Conservation (phyloP, 2,797 vertebrate species). For the Anniella stebbinsi region DNA sequence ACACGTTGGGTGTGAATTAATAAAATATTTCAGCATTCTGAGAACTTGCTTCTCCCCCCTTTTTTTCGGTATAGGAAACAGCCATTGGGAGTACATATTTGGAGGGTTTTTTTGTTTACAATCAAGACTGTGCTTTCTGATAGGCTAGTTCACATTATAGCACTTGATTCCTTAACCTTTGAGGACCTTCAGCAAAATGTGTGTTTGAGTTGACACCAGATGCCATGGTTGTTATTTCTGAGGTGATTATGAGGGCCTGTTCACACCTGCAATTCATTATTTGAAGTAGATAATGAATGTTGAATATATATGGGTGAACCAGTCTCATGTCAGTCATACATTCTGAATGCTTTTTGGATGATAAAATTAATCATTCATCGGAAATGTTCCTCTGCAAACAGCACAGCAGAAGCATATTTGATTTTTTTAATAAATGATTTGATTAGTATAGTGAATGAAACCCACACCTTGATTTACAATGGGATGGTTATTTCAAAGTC, state of each 20-base stretch:
- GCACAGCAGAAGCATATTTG: constrained; percentile 1
- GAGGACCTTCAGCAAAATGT: neutral
- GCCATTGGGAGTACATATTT: too few relatives aligned
- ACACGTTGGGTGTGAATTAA: too few relatives aligned
- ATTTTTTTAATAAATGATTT: accelerated
- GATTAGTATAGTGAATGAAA: neutral
- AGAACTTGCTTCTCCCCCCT: too few relatives aligned
- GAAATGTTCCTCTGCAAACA: accelerated
- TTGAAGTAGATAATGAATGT: neutral
- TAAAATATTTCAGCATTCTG: too few relatives aligned
- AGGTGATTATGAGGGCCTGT: neutral
- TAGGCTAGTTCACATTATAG: neutral
- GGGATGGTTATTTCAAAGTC: neutral
- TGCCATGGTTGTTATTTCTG: neutral
- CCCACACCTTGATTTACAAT: neutral
- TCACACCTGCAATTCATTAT: neutral
- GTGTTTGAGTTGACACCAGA: neutral
- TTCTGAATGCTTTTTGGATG: neutral
- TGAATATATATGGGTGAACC: too few relatives aligned
- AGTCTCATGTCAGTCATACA: neutral
- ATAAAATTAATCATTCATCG: neutral
- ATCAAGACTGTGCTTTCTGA: neutral
- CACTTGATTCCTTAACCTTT: neutral
- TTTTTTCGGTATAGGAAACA: constrained; percentile 37
- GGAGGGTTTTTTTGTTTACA: neutral